phyloP scores from a whole-genome alignment of 2,888 invertebrate genomes.

The Pyralis farinalis region DNA sequence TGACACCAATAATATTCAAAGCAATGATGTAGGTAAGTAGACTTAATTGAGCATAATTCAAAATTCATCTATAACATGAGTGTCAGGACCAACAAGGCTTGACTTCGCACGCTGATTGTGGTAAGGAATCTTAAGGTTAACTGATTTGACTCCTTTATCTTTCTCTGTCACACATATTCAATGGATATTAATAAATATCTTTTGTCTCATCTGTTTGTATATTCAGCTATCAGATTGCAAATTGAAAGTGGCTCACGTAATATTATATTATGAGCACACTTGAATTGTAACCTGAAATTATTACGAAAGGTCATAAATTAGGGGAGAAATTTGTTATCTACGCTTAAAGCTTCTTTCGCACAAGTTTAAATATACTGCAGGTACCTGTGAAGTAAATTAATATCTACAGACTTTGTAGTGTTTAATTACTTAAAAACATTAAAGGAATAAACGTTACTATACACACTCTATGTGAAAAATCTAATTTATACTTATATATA shows the following conservation, averaged over 20 bases:
- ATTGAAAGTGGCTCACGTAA: slow-evolving; percentile 33
- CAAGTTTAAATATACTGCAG: no score
- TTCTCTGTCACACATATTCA: slow-evolving; percentile 34
- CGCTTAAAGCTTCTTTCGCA: no score
- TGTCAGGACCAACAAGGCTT: slow-evolving; percentile 56
- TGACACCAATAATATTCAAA: slow-evolving; percentile 36
- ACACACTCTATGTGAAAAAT: no score
- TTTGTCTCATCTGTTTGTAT: slow-evolving; percentile 21
- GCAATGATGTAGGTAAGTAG: slow-evolving; percentile 51
- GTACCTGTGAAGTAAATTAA: no score
- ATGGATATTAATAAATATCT: slow-evolving; percentile 26
- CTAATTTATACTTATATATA: no score
- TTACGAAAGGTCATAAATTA: no score
- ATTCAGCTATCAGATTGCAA: slow-evolving; percentile 35
- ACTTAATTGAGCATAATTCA: slow-evolving; percentile 62
- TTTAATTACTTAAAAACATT: no score
- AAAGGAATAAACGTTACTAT: no score
- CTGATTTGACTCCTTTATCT: slow-evolving; percentile 53
- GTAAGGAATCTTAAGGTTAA: slow-evolving; percentile 66
- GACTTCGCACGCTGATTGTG: slow-evolving; percentile 76
- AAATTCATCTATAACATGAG: slow-evolving; percentile 58
- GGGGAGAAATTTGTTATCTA: no score
- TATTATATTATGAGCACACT: slow-evolving; percentile 10
- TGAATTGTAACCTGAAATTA: no score
- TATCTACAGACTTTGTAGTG: no score